phyloP scores from a whole-genome alignment of 2,113 vertebrate species.

The Hydropotes inermis region DNA sequence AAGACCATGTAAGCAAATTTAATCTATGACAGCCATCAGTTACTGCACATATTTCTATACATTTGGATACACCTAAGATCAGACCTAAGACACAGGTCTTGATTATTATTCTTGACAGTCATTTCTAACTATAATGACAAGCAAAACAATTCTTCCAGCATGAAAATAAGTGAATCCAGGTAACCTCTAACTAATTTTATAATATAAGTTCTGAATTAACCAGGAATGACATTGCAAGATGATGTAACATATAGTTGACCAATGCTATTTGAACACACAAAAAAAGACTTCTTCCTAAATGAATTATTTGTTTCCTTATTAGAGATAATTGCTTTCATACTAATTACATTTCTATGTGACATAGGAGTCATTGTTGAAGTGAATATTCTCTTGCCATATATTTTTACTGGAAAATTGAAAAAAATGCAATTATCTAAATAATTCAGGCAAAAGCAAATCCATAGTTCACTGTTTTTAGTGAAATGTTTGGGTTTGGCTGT shows the following conservation, averaged over 20 bases:
- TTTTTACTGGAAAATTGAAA: background rate
- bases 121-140: background rate
- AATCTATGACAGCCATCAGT: background rate
- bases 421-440: background rate
- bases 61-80: background rate
- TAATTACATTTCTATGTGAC: background rate
- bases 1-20: background rate
- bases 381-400: background rate
- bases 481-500: background rate
- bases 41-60: background rate
- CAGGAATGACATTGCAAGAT: background rate
- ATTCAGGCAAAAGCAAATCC: background rate
- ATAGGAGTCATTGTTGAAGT: background rate
- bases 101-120: background rate
- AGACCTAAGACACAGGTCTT: background rate
- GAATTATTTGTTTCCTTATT: background rate
- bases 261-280: background rate
- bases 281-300: background rate
- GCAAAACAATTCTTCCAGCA: background rate
- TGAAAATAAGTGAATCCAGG: background rate
- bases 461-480: background rate
- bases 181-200: background rate
- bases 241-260: background rate
- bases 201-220: background rate
- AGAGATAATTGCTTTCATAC: background rate